These are phyloP conservation scores for Zoanthus sansibaricus DNA, from an alignment of 92 coral and sea anemone species.

Conservation along the genomic window DNA sequence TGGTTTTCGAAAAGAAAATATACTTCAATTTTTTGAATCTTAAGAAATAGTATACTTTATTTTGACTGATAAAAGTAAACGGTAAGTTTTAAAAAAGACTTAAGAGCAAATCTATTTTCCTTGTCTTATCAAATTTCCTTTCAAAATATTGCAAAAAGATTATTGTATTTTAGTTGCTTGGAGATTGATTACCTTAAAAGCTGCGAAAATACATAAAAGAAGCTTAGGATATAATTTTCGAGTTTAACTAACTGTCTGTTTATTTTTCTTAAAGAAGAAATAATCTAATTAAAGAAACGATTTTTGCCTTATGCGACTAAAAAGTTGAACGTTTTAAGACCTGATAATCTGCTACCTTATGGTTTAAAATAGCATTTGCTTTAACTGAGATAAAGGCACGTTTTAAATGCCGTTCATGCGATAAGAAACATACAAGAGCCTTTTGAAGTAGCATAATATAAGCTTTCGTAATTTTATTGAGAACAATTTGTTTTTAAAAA, in stretches of 20 bases:
- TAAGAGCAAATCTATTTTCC: not conserved
- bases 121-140: not conserved
- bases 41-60: too few relatives aligned
- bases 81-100: too few relatives aligned
- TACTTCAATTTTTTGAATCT: too few relatives aligned
- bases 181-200: not conserved
- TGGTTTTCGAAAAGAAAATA: too few relatives aligned
- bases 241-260: slow-evolving; percentile 1
- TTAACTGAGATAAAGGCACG: too few relatives aligned
- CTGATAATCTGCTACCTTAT: not conserved
- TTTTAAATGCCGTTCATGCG: too few relatives aligned
- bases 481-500: too few relatives aligned
- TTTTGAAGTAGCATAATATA: too few relatives aligned
- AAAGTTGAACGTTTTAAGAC: not conserved
- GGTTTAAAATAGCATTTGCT: not conserved
- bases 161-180: not conserved
- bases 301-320: not conserved
- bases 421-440: too few relatives aligned
- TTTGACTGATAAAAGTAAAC: too few relatives aligned
- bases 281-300: slow-evolving; percentile 18
- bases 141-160: not conserved
- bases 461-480: too few relatives aligned
- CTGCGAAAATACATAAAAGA: not conserved
- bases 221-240: not conserved
- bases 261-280: slow-evolving; percentile 9